A percentile compares a stretch with the other conserved stretches of the same genome.
Evolutionary conservation across 2,888 invertebrate genomes (phyloP).

Genomic region (Omphaloscelis lunosa): DNA sequence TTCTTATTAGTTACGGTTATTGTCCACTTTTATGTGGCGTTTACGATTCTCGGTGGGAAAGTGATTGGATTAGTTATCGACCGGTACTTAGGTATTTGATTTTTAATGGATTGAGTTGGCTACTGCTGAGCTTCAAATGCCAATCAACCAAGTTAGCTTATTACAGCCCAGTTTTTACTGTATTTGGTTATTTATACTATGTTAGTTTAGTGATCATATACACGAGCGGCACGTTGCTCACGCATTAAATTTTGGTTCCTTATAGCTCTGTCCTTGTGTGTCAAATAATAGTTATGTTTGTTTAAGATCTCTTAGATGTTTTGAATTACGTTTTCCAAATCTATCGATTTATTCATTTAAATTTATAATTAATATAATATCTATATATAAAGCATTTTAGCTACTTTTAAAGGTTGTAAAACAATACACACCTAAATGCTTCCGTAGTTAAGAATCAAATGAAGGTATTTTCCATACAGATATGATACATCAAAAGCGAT

Average conservation of each 20-base stretch:
- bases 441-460: background rate
- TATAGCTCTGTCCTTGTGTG: too few species aligned
- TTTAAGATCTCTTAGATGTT: too few species aligned
- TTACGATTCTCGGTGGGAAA: slow-evolving; percentile 54
- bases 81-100: slow-evolving; percentile 12
- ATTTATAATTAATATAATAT: too few species aligned
- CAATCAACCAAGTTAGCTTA: background rate
- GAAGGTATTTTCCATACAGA: background rate
- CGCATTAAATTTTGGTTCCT: too few species aligned
- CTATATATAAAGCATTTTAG: too few species aligned
- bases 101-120: slow-evolving; percentile 19
- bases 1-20: slow-evolving; percentile 60
- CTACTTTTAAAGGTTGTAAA: background rate
- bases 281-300: too few species aligned
- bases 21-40: slow-evolving; percentile 59
- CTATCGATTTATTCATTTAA: background rate
- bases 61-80: slow-evolving; percentile 57
- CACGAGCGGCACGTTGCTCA: too few species aligned
- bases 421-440: background rate
- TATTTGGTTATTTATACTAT: background rate
- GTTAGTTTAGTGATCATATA: too few species aligned
- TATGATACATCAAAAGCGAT: background rate
- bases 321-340: background rate
- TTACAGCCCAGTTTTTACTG: background rate
- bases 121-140: background rate